These are phyloP conservation scores for Todus mexicanus DNA, from an alignment of 2,797 vertebrate genomes.

Conservation along the genomic window DNA sequence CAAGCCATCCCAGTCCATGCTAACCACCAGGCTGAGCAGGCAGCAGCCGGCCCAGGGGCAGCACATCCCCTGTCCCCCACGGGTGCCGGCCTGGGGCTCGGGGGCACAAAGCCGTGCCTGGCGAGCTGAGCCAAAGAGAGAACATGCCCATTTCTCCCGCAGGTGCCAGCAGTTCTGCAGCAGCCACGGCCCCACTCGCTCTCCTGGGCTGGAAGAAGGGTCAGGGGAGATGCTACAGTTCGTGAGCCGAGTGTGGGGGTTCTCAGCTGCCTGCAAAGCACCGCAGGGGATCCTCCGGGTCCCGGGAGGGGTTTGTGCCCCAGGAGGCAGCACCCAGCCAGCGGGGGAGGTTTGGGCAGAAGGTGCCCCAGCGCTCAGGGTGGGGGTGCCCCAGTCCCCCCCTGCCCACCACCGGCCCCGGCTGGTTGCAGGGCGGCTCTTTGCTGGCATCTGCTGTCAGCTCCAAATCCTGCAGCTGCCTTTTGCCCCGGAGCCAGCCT, in stretches of 20 bases:
- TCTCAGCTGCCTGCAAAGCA: background rate
- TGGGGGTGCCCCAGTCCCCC: background rate
- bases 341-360: background rate
- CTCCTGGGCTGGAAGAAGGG: background rate
- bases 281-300: rapidly evolving
- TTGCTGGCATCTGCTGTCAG: constrained; percentile 41
- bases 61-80: background rate
- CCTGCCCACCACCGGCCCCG: background rate
- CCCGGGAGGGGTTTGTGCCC: too few species aligned
- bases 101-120: background rate
- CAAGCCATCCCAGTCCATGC: background rate
- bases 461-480: background rate
- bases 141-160: rapidly evolving
- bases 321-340: background rate
- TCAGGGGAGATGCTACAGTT: background rate
- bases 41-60: too few species aligned
- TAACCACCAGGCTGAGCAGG: background rate
- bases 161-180: background rate
- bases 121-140: background rate
- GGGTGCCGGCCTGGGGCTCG: background rate
- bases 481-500: rapidly evolving
- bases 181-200: background rate
- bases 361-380: background rate
- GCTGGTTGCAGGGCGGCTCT: background rate
- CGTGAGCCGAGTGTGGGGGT: background rate